Evolutionary conservation across 2,113 vertebrate genomes (phyloP).

Genomic region (Pollimyrus isidori): DNA sequence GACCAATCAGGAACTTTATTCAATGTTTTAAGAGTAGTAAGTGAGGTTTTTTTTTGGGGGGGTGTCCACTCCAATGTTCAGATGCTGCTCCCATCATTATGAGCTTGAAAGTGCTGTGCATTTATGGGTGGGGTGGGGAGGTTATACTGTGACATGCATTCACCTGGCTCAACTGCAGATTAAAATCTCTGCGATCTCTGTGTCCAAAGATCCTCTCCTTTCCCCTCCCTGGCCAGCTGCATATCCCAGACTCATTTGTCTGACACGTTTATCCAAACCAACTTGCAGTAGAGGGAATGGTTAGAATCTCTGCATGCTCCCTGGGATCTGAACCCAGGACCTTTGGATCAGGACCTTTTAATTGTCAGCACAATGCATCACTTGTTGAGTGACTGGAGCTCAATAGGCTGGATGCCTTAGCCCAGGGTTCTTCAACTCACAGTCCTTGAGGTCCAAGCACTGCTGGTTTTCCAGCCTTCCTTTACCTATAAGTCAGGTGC

Average conservation of each 20-base stretch:
- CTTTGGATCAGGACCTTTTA: background rate
- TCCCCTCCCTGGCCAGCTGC: background rate
- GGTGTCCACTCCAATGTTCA: background rate
- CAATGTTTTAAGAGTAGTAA: slow-evolving; percentile 51
- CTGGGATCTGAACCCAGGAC: background rate
- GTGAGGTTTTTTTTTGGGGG: slow-evolving; percentile 22
- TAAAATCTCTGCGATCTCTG: background rate
- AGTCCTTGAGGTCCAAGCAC: too few species aligned
- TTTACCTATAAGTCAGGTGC: too few species aligned
- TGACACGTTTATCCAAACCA: background rate
- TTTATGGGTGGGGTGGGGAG: background rate
- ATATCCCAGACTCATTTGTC: background rate
- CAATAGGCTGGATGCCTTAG: background rate
- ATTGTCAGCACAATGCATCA: background rate
- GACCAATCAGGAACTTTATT: slow-evolving; percentile 68
- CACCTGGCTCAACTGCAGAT: background rate
- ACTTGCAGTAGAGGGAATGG: background rate
- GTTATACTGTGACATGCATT: background rate
- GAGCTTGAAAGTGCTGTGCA: background rate
- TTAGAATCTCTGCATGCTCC: background rate
- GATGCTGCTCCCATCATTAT: background rate
- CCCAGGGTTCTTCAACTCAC: too few species aligned
- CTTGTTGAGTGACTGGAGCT: background rate
- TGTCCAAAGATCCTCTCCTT: background rate
- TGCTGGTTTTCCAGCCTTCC: too few species aligned